Percentiles rank a stretch among this genome's conserved stretches.
Evolutionary conservation across 2,797 vertebrate genomes (phyloP).

Genomic region (Siniperca obscura): DNA sequence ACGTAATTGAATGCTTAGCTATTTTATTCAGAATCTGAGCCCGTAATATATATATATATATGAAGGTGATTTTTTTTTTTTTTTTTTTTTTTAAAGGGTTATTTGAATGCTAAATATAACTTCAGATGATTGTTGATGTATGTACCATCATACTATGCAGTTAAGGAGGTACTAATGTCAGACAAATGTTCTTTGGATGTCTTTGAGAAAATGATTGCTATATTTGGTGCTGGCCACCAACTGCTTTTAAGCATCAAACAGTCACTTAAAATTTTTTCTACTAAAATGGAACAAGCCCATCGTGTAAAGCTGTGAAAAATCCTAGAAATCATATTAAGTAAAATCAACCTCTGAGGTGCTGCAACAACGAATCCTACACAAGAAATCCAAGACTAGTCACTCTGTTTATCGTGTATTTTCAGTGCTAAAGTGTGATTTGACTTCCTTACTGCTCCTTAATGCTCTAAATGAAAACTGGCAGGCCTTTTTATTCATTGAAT

Average conservation of each 20-base stretch:
- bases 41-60: constrained; percentile 19
- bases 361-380: constrained; percentile 36
- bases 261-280: neutral
- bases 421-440: constrained; percentile 55
- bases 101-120: constrained; percentile 51
- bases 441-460: constrained; percentile 50
- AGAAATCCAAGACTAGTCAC: constrained; percentile 31
- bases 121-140: constrained; percentile 43
- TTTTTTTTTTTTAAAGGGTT: constrained; percentile 19
- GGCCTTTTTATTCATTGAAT: constrained; percentile 51
- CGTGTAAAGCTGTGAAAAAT: constrained; percentile 50
- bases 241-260: constrained; percentile 52
- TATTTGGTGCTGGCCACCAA: constrained; percentile 84
- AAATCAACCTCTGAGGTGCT: constrained; percentile 55
- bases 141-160: constrained; percentile 58
- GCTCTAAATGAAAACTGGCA: constrained; percentile 51
- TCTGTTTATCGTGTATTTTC: constrained; percentile 68
- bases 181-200: neutral
- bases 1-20: constrained; percentile 25
- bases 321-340: constrained; percentile 17
- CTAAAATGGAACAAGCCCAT: constrained; percentile 36
- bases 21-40: constrained; percentile 41
- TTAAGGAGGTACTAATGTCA: constrained; percentile 4
- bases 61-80: constrained; percentile 39
- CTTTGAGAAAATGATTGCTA: constrained; percentile 20